phyloP scores from a whole-genome alignment of 2,113 vertebrate genomes.

The Odocoileus hemionus region DNA sequence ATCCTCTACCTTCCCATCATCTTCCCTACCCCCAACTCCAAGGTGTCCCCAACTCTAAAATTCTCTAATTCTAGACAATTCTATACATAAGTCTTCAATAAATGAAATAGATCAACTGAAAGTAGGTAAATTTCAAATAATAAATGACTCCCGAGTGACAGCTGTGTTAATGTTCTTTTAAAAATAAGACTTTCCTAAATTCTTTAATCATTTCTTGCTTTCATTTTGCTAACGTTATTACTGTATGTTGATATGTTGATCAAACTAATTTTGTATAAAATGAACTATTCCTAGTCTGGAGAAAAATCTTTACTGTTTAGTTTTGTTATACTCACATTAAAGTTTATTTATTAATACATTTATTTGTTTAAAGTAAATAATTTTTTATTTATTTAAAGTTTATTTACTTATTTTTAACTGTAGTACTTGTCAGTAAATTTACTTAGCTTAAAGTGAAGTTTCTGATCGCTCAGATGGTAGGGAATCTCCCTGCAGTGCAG shows the following conservation, averaged over 20 bases:
- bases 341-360: not conserved
- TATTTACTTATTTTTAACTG: not conserved
- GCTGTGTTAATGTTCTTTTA: not conserved
- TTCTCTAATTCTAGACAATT: not conserved
- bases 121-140: slow-evolving; percentile 21
- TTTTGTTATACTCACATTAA: not conserved
- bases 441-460: not conserved
- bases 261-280: slow-evolving; percentile 1
- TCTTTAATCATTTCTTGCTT: not conserved
- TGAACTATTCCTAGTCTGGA: not conserved
- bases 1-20: not conserved
- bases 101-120: slow-evolving; percentile 13
- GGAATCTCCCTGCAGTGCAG: not conserved
- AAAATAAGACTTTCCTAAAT: not conserved
- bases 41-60: slow-evolving; percentile 1
- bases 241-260: not conserved
- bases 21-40: not conserved
- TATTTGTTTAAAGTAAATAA: not conserved
- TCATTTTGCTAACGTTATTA: slow-evolving; percentile 1
- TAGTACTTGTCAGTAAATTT: not conserved
- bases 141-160: not conserved
- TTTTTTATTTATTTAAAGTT: not conserved
- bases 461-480: not conserved
- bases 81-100: not conserved
- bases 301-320: not conserved